phyloP scores from a whole-genome alignment of 2,113 vertebrate species.

The Hemiprocne comata region DNA sequence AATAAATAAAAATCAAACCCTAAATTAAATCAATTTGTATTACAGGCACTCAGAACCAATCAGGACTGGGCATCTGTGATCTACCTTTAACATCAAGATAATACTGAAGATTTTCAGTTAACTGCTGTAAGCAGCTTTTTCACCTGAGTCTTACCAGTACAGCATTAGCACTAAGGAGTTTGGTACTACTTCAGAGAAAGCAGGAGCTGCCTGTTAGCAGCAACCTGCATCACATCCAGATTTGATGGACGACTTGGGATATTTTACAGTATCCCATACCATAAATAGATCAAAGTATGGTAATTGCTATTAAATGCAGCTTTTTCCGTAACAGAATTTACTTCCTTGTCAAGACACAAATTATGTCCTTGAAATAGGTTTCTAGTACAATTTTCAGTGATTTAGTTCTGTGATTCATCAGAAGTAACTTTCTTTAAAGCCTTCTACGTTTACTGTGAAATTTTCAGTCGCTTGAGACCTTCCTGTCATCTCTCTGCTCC shows the following conservation, averaged over 20 bases:
- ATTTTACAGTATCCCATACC: not conserved
- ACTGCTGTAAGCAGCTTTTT: not conserved
- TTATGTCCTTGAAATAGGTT: conserved; percentile 17
- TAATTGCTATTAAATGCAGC: not conserved
- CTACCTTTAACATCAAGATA: not conserved
- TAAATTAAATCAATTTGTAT: conserved; percentile 18
- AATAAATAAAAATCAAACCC: conserved; percentile 19
- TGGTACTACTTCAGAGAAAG: not conserved
- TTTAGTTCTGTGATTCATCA: conserved; percentile 25
- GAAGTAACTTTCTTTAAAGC: conserved; percentile 10
- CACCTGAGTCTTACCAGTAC: not conserved
- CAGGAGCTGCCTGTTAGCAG: not conserved
- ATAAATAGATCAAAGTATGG: not conserved
- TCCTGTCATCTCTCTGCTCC: not conserved
- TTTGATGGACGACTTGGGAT: not conserved
- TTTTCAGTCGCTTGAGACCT: conserved; percentile 26
- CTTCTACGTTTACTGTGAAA: not conserved
- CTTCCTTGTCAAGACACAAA: conserved; percentile 25
- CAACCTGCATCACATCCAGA: not conserved
- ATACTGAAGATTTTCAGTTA: not conserved
- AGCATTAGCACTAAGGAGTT: not conserved
- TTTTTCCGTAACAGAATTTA: not conserved
- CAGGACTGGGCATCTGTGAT: not conserved
- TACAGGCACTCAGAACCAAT: not conserved
- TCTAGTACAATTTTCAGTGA: conserved; percentile 12